Base-by-base conservation (phyloP, 2,113 vertebrate species). In the Brachirus orientalis region DNA sequence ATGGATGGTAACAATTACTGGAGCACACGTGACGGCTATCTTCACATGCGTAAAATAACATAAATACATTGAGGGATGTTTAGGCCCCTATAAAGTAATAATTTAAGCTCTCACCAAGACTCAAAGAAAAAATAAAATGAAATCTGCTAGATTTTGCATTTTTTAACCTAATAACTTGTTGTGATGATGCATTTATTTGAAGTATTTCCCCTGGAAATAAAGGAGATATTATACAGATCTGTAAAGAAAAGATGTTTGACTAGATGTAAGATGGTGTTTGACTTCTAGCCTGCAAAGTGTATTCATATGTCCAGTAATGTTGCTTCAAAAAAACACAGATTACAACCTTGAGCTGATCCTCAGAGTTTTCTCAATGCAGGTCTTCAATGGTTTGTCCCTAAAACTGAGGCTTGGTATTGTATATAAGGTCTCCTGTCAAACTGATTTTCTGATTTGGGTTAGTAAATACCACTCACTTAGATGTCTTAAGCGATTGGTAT, bases 1-100 rank as follows among this genome's bases (percentile, higher is more conserved):
- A 90, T 70, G 69, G 80, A 87, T 80, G 62, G 60, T 52, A 53
- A 69, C 77, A 82, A 80, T 80, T 84, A 78, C 50, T 7, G 55
- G 22, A 59, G 56, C 57, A 80, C 54, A 70, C 51, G 37, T 7
- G 12, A 51, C 35, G 40, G 44, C 56, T 66, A 57, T 80, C 19
- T 77, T 69, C 60, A 43, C 50, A 51, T 12, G 38, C 69, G 57
- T 48, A 73, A 60, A 77, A 41, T 51, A 63, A 81, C n/a, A 75
- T 59, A 63, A 54, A 80, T 63, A 46, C 68, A 68, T 48, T 52
- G 52, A 51, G 40, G n/a, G n/a, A n/a, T n/a, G 28, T 20, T 19
- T 4, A 36, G 20, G 36, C 38, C 20, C n/a, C 14, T 35, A 18
- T 22, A 13, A 43, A 11, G 38, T 13, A 20, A 53, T 41, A 35